Evolutionary conservation across 2,888 invertebrate genomes (phyloP), one percentile per base, ranked within the genome.

Genomic region (Corbicula japonica): DNA sequence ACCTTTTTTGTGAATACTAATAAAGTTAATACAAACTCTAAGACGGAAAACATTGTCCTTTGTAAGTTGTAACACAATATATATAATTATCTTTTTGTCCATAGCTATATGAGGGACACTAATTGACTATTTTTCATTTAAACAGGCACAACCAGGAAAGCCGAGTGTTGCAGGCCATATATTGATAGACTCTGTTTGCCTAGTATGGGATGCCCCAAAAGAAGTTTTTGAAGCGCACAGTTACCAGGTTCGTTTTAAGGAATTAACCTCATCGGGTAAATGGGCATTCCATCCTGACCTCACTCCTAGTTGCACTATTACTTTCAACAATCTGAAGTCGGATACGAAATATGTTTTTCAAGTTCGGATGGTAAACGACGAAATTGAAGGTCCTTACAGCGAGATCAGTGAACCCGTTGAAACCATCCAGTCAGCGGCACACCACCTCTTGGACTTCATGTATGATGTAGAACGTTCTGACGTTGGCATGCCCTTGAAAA

Each of bases 231-330:
- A n/a, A 60, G 18, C 23, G 2, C 15, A 60, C n/a, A 35, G 23
- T 34, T 35, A 34, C 34, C 32, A 50, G 26, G 50, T 50, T 1
- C n/a, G 35, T 60, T 44, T 18, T 6, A 61, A 61, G 41, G 44
- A 44, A 44, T 26, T 12, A 10, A 44, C 8, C 28, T 12, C 18
- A 26, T 15, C 10, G 15, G n/a, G n/a, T n/a, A 44, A 44, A 28
- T 61, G 44, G 61, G 8, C 8, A 15, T 23, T 44, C 28, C 4
- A 44, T 28, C 34, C n/a, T n/a, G 60, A 35, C 23, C 6, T 12
- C 0, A 28, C 44, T n/a, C 12, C 12, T 15, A 1, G 28, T 15
- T 0, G 12, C 26, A 26, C 28, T 18, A 44, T 26, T 1, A 28
- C 8, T 28, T 28, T 61, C 12, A 2, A 26, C n/a, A n/a, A 44